Base-by-base conservation (phyloP, 2,888 invertebrate species). In the Heliconius ismenius region DNA sequence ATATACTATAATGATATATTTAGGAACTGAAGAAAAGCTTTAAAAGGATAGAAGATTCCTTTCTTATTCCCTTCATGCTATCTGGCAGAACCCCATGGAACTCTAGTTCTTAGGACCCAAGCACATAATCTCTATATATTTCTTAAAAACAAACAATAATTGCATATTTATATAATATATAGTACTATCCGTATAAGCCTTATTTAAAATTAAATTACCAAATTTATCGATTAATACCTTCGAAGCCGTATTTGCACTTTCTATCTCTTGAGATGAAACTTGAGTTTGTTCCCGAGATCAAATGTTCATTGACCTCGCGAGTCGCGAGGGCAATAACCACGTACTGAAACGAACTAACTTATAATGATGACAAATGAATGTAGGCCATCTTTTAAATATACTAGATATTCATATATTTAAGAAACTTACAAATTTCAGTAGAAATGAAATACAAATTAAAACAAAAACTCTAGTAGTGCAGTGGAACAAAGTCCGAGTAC, bases 241-340 rank as follows among this genome's bases (percentile, higher is more conserved):
- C 11, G 26, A 65, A 72, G 75, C 49, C 21, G 28, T 69, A 70
- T 39, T 28, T 63, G n/a, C 21, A 60, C 49, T 54, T 60, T 74
- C 72, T 39, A 28, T 67, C 68, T 76, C 65, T 32, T 18, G 65
- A 62, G 72, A 72, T 76, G 76, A 70, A 64, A 74, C 79, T 75
- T 73, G 21, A 73, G 43, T 13, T 74, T 78, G 76, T 78, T 62
- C 78, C 70, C 43, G 67, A 68, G 74, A 60, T 73, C 75, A 77
- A 67, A 67, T 74, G 76, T 73, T 58, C 72, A 75, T 74, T 74
- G 77, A 76, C 77, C 79, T 73, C 79, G 65, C 2, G 43, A 43
- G 43, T 43, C 18, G 43, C 49, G 62, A 68, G 80, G 74, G 77
- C 80, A 79, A 80, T 80, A 77, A 77, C 79, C 79, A 39, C 54